Base-by-base conservation (phyloP, 2,113 vertebrate species). In the Conger conger region DNA sequence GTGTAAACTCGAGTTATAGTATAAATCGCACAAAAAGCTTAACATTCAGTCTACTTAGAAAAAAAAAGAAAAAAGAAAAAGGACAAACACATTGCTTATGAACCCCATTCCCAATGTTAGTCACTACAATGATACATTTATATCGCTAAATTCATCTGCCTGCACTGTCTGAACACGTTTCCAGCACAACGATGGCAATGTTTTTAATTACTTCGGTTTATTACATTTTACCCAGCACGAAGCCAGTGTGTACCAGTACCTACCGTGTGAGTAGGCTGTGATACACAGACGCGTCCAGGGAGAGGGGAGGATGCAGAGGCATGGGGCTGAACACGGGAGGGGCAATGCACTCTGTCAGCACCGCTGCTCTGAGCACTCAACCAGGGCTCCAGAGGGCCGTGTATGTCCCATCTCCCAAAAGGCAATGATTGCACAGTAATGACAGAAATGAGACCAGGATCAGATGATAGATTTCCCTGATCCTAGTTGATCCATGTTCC, bases 11-110 rank as follows among this genome's bases (percentile, higher is more conserved):
- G 36, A 45, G 79, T 79, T 60, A 57, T 36, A 84, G 83, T 80
- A 84, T 80, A 40, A 84, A 84, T 20, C 79, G 40, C 76, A 79
- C 76, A 80, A 79, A 60, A 73, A 63, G 79, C 27, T 53, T 18
- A 81, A 76, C 73, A 76, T 76, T 76, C 73, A 76, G 35, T 35
- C 57, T 63, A 63, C 57, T 57, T 57, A 57, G 18, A 73, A 73
- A 38, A 38, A 30, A 42, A 17, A 36, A 18, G 3, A 60, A 17
- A n/a, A 57, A 63, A 63, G 50, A 76, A 40, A 40, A 33, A 45
- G 16, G 68, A 23, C 27, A 73, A 23, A 30, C n/a, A 81, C 40
- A 81, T 27, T 63, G 20, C 23, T 63, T 63, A 63, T 63, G 57
- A 63, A 63, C 57, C 57, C 57, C 57, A 27, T 63, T 63, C 57